Percentiles rank a stretch among this genome's conserved stretches.
These are phyloP conservation scores for Habropoda laboriosa DNA, from an alignment of 1,140 invertebrate genomes.

Conservation along the genomic window DNA sequence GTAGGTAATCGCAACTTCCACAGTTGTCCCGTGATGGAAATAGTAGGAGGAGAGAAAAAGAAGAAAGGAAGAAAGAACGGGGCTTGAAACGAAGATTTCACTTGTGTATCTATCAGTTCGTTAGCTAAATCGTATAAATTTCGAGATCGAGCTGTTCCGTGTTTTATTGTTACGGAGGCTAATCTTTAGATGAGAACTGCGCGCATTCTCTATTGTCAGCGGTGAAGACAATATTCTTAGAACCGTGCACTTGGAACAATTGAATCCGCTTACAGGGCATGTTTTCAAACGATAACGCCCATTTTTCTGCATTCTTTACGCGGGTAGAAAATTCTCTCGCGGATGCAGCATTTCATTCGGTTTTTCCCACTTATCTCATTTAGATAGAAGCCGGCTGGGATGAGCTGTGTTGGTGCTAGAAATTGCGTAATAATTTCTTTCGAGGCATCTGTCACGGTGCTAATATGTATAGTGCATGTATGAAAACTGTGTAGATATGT, in stretches of 20 bases:
- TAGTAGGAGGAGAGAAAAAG: not conserved
- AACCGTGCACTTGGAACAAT: not conserved
- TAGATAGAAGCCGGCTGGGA: not conserved
- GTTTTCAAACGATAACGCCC: not conserved
- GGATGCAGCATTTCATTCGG: not conserved
- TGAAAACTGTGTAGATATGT: not conserved
- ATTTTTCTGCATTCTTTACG: not conserved
- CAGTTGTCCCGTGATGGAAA: not conserved
- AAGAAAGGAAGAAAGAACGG: not conserved
- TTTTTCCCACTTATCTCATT: slow-evolving; percentile 9
- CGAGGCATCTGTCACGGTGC: not conserved
- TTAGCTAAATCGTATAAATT: not conserved
- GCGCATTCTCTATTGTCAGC: not conserved
- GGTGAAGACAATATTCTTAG: not conserved
- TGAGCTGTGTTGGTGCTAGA: not conserved
- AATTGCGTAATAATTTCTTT: not conserved
- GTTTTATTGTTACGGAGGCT: not conserved
- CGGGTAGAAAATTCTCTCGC: not conserved
- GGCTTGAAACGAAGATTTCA: not conserved
- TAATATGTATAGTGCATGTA: not conserved
- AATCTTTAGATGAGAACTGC: not conserved
- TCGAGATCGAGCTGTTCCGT: not conserved
- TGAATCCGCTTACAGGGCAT: not conserved
- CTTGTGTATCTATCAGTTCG: no score
- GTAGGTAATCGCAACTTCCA: not conserved